Percentiles rank a stretch among this genome's conserved stretches.
Conservation (phyloP, 2,888 invertebrate genomes). For the Dicranocentrus wangi region DNA sequence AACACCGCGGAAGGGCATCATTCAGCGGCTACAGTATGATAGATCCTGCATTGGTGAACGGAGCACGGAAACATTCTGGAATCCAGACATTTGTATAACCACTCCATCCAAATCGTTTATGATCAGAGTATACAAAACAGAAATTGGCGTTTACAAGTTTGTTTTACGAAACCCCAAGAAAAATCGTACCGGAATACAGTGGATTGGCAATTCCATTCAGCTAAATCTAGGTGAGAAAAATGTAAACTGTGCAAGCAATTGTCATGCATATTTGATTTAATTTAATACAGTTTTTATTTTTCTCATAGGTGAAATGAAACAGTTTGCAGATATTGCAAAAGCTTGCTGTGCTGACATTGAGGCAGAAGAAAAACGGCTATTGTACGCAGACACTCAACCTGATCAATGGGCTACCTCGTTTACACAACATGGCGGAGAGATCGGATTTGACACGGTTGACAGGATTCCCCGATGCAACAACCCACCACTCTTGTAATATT, state of each 20-base stretch:
- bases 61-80: neutral
- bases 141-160: neutral
- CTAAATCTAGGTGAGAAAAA: too few relatives aligned
- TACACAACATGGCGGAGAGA: too few relatives aligned
- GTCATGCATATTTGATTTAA: too few relatives aligned
- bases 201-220: neutral
- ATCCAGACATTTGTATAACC: neutral
- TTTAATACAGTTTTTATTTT: neutral
- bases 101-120: neutral
- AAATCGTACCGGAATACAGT: neutral
- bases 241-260: too few relatives aligned
- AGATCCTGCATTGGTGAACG: neutral
- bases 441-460: neutral
- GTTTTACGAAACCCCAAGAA: neutral
- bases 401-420: too few relatives aligned
- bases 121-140: neutral
- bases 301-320: neutral
- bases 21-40: neutral
- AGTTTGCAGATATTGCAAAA: neutral
- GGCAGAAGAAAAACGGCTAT: neutral
- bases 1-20: neutral
- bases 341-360: neutral
- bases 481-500: too few relatives aligned
- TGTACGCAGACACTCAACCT: neutral
- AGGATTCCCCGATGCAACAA: neutral